Conservation (phyloP, 2,113 vertebrate genomes). For the Sitta europaea region DNA sequence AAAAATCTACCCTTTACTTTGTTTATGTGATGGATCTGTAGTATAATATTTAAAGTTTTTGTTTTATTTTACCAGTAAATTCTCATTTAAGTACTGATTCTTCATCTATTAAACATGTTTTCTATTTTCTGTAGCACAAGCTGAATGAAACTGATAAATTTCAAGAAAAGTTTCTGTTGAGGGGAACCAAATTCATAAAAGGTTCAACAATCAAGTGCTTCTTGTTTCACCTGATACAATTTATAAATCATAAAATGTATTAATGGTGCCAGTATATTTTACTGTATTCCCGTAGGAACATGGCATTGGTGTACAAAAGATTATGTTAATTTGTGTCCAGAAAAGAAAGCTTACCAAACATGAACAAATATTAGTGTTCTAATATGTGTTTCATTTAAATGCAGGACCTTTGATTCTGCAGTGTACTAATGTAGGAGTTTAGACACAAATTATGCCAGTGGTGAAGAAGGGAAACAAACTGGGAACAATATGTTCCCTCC, state of each 20-base stretch:
- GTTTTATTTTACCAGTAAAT: neutral
- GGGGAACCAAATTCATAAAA: neutral
- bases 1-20: neutral
- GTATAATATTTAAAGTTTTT: neutral
- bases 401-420: neutral
- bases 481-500: neutral
- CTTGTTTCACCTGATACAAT: neutral
- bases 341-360: neutral
- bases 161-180: neutral
- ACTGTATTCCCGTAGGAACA: neutral
- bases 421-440: neutral
- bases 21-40: neutral
- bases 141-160: neutral
- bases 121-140: neutral
- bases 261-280: neutral
- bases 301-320: neutral
- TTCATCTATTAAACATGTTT: neutral
- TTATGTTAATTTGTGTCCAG: neutral
- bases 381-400: neutral
- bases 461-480: neutral
- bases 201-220: neutral
- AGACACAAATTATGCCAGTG: neutral
- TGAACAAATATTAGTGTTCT: neutral
- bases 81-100: neutral
- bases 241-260: neutral